Conservation (phyloP, 2,888 invertebrate genomes). For the Limnephilus rhombicus region DNA sequence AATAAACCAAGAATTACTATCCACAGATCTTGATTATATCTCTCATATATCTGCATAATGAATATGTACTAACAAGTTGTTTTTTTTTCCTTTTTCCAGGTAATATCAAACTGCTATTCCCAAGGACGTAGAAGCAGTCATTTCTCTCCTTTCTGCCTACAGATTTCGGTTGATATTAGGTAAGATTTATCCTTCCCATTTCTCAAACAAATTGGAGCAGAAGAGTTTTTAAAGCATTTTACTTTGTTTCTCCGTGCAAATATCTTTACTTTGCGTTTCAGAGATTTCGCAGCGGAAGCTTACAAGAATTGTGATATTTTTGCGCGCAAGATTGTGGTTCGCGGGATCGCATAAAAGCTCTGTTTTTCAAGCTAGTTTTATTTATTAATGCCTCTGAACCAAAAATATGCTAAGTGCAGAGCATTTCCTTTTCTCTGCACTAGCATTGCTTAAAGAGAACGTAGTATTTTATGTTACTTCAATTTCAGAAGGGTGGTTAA, state of each 20-base stretch:
- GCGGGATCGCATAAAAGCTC: neutral
- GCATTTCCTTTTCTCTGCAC: no score
- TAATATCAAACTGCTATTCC: neutral
- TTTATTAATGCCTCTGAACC: no score
- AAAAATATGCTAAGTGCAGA: no score
- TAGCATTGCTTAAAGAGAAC: no score
- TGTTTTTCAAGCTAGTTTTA: neutral
- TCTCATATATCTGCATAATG: neutral
- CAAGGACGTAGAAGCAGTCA: neutral
- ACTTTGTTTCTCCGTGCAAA: neutral
- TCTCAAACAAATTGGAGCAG: conserved; percentile 13
- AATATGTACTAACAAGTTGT: neutral
- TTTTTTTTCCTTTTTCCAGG: conserved; percentile 6
- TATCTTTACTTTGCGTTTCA: neutral
- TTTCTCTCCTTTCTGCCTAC: neutral
- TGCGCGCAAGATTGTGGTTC: neutral
- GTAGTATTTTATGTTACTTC: no score
- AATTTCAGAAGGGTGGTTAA: no score
- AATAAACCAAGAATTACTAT: neutral
- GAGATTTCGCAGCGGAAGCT: neutral
- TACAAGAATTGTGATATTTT: neutral
- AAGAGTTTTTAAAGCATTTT: conserved; percentile 7
- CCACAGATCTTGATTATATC: neutral
- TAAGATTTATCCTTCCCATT: conserved; percentile 7
- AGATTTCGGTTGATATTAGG: neutral